Evolutionary conservation across 2,888 invertebrate genomes (phyloP), one percentile per base, ranked within the genome.

Genomic region (Lymantria dispar): DNA sequence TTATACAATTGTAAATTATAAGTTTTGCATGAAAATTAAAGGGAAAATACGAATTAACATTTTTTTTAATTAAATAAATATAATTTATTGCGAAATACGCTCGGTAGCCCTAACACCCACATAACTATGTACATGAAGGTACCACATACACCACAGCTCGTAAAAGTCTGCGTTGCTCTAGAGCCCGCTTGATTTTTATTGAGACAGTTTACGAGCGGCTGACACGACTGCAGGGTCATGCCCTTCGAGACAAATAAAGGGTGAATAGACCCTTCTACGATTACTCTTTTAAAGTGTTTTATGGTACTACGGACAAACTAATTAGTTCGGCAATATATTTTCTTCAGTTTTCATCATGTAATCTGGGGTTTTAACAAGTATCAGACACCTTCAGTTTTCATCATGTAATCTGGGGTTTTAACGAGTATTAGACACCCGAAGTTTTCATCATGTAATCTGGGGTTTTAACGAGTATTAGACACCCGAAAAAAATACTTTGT

Each of bases 161-260:
- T 87, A 86, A 87, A n/a, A 85, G 72, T 55, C 43, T 72, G 66
- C 74, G 72, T 15, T 73, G 72, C 67, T 42, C 64, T 62, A 70
- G 33, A 38, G 74, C 75, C 74, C 78, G 75, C 78, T 72, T 70
- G 74, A 54, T 77, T 86, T 87, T 87, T 88, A 86, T 83, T 78
- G 77, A 77, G 80, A 80, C 66, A 68, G 66, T 86, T 87, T 85
- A 86, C 72, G 80, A 76, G 67, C 74, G 63, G 49, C 66, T 54
- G 70, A 71, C 58, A 63, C 58, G 60, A 71, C 74, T 72, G 41
- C 43, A 68, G 79, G 82, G 76, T 76, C 78, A 79, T 83, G 85
- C 86, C 83, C 88, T 80, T 74, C 80, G 67, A 71, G 77, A 82
- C 80, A 80, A 72, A 74, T 67, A 62, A 60, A 71, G 71, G 65